phyloP scores from a whole-genome alignment of 2,888 invertebrate genomes.

The Pimpla rufipes region DNA sequence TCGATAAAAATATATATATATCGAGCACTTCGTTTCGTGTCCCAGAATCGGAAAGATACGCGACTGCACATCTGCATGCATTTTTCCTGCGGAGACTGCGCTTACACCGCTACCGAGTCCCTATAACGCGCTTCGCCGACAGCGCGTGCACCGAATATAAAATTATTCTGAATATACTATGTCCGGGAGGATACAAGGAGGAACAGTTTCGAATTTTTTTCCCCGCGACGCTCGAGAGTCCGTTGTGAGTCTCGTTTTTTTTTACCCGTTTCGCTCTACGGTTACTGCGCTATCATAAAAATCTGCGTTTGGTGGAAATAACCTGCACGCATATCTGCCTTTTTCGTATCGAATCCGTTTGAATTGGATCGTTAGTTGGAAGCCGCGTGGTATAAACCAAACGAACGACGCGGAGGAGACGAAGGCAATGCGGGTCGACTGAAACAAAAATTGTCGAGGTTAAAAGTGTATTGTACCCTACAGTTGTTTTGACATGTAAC shows the following conservation, averaged over 20 bases:
- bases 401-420: conserved; percentile 21
- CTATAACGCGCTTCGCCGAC: conserved; percentile 5
- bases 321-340: conserved; percentile 16
- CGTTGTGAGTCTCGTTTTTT: not conserved
- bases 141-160: conserved; percentile 38
- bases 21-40: conserved; percentile 16
- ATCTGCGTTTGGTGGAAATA: conserved; percentile 26
- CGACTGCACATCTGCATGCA: conserved; percentile 24
- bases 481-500: too few species aligned
- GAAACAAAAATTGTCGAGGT: not conserved
- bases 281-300: conserved; percentile 30
- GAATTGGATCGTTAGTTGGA: conserved; percentile 52
- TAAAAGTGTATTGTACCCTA: too few species aligned
- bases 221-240: not conserved
- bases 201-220: conserved; percentile 24
- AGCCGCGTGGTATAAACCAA: conserved; percentile 18
- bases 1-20: conserved; percentile 26
- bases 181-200: not conserved
- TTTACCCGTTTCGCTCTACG: conserved; percentile 14
- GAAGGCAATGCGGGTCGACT: conserved; percentile 11
- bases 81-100: not conserved
- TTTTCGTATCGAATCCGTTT: conserved; percentile 13
- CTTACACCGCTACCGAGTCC: not conserved
- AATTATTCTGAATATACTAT: conserved; percentile 44
- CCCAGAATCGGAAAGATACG: conserved; percentile 4